phyloP scores from a whole-genome alignment of 2,797 vertebrate species.

The Varecia variegata region DNA sequence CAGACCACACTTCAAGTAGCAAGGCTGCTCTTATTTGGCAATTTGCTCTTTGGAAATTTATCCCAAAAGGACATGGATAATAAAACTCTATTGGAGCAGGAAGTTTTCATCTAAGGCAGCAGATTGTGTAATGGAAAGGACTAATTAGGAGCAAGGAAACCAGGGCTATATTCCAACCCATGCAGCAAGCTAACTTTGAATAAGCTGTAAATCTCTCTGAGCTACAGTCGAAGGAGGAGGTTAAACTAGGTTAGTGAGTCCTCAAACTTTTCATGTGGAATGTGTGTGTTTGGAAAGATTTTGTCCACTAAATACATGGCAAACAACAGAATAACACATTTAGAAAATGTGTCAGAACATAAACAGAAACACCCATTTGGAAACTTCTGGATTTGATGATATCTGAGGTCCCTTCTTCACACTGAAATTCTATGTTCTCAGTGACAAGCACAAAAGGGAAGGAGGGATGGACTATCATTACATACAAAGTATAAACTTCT shows the following conservation, averaged over 20 bases:
- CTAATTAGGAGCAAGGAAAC: constrained; percentile 36
- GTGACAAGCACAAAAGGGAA: neutral
- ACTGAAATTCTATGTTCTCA: neutral
- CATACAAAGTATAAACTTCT: neutral
- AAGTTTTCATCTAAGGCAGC: constrained; percentile 38
- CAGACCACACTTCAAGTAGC: neutral
- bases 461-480: neutral
- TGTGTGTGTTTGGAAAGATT: neutral
- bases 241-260: neutral
- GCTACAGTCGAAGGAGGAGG: neutral
- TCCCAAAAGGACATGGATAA: neutral
- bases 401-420: neutral
- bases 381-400: neutral
- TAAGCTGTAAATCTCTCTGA: neutral
- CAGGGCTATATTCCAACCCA: constrained; percentile 13
- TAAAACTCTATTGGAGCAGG: neutral
- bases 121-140: constrained; percentile 19
- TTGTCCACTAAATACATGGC: neutral
- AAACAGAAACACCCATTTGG: neutral
- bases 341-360: neutral
- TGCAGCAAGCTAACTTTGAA: neutral
- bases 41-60: neutral
- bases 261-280: neutral
- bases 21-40: neutral
- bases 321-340: neutral